Percentiles rank a stretch among this genome's conserved stretches.
phyloP scores from a whole-genome alignment of 1,140 invertebrate species.

The Leptopilina boulardi region DNA sequence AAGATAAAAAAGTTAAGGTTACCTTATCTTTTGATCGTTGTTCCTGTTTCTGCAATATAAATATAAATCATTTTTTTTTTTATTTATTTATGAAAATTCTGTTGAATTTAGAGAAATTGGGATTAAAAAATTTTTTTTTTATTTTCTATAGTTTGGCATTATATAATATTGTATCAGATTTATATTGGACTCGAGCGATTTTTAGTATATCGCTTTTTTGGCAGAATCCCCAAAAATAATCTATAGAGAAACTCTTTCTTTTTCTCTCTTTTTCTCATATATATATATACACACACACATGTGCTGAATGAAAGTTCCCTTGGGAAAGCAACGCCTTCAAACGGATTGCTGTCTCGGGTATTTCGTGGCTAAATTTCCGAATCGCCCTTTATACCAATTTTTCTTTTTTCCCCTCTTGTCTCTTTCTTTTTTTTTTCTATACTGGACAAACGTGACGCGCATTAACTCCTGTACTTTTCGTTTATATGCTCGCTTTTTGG shows the following conservation, averaged over 20 bases:
- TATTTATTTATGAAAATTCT: too few species aligned
- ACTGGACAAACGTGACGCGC: constrained; percentile 37
- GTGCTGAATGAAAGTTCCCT: constrained; percentile 32
- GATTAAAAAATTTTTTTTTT: background rate
- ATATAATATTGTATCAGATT: background rate
- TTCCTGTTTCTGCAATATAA: too few species aligned
- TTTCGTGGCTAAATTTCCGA: constrained; percentile 5
- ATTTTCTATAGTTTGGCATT: background rate
- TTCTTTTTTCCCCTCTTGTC: background rate
- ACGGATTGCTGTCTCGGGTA: constrained; percentile 33
- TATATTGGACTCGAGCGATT: background rate
- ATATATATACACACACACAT: too few species aligned
- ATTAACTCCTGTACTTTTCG: background rate
- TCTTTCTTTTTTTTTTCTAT: constrained; percentile 22
- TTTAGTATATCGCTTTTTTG: background rate
- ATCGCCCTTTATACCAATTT: background rate
- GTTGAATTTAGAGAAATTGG: too few species aligned
- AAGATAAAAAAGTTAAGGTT: constrained; percentile 23
- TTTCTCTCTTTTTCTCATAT: too few species aligned
- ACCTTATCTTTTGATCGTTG: background rate
- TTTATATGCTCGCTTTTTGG: background rate
- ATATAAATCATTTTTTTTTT: too few species aligned
- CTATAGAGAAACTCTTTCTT: background rate
- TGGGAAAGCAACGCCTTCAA: constrained; percentile 34
- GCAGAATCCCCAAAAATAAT: constrained; percentile 4